Evolutionary conservation across 2,113 vertebrate species (phyloP), one percentile per base, ranked within the genome.

Genomic region (Malurus melanocephalus): DNA sequence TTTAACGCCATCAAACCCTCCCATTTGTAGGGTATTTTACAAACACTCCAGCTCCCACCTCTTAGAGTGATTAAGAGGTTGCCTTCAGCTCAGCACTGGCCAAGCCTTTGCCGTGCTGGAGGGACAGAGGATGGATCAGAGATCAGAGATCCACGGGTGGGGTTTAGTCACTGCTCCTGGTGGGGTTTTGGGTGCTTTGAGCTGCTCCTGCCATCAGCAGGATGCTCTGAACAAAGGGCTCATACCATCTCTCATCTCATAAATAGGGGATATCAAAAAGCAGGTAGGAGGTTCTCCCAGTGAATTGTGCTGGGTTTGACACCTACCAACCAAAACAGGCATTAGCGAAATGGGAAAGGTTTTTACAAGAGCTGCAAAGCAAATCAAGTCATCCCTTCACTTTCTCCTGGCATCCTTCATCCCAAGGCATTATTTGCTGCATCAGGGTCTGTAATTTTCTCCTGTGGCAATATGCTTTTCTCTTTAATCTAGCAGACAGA

Each of bases 1-100:
- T 93, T 96, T 93, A 96, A 81, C 24, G 67, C 6, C 14, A 91
- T 96, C 90, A 93, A 94, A 71, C 83, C 88, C 93, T 95, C 90
- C 83, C 86, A 69, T 91, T 93, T 94, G 90, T 69, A 80, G 10
- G 19, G 69, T 35, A 84, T 90, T 95, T 94, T 92, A 69, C 88
- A 84, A 94, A 94, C 92, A 94, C 62, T 79, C 2, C 69, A 69
- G 71, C 80, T 93, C 85, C 83, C 86, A 88, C 80, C 77, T 92
- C 86, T 91, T 74, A 48, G 35, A 79, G 78, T 80, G 85, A 93
- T 92, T 91, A 93, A 84, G 86, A 73, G 80, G 66, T 72, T 91
- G 83, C 80, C 73, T 95, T 72, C 66, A 16, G 92, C 51, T 74
- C 61, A 78, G 46, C 17, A 22, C 18, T 0, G 23, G 82, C 73